Conservation (phyloP, 2,888 invertebrate species). For the Ochropacha duplaris region DNA sequence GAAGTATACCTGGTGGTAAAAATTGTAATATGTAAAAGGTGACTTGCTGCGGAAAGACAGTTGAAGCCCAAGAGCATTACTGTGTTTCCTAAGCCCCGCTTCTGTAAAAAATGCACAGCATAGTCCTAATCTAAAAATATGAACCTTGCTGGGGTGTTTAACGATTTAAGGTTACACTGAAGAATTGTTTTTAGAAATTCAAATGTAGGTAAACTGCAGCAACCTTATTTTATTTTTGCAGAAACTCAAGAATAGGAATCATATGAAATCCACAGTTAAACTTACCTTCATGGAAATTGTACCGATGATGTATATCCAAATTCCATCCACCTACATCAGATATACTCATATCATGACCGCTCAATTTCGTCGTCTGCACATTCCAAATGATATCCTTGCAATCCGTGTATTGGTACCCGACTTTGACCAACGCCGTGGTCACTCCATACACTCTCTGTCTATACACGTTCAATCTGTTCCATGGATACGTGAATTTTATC, state of each 20-base stretch:
- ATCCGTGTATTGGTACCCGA: constrained; percentile 97
- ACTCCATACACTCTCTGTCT: constrained; percentile 98
- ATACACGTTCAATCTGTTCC: constrained; percentile 98
- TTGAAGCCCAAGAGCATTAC: no score
- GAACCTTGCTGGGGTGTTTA: no score
- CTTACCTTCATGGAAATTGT: constrained; percentile 97
- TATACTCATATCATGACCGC: constrained; percentile 98
- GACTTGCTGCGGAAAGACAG: no score
- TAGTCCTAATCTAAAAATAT: no score
- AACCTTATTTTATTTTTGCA: no score
- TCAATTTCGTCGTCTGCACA: constrained; percentile 96
- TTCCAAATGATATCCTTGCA: constrained; percentile 98
- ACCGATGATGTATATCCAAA: constrained; percentile 97
- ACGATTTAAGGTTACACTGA: no score
- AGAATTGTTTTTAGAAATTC: no score
- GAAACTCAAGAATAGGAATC: no score
- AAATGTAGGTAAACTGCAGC: no score
- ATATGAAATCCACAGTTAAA: not conserved
- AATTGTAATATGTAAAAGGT: not conserved
- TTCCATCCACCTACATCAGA: constrained; percentile 99
- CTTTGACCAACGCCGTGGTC: constrained; percentile 96
- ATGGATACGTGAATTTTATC: constrained; percentile 98
- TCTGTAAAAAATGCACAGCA: no score
- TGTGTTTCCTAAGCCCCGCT: no score
- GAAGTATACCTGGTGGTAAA: constrained; percentile 91